A percentile compares a stretch with the other conserved stretches of the same genome.
phyloP scores from a whole-genome alignment of 2,888 invertebrate genomes.

The Achlya flavicornis region DNA sequence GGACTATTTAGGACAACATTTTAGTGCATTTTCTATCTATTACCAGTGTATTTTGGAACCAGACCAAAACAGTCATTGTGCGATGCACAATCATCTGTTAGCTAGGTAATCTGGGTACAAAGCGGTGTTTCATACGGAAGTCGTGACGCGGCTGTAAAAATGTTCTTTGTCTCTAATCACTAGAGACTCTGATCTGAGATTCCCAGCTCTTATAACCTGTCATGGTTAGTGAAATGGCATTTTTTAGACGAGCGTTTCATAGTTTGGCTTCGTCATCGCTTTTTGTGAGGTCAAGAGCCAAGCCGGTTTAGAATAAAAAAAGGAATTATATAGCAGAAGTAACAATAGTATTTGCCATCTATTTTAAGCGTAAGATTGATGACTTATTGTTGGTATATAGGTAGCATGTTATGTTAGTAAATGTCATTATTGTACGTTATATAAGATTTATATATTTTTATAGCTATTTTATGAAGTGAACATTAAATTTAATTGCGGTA shows the following conservation, averaged over 20 bases:
- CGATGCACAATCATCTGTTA: too few species aligned
- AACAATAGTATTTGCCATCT: not conserved
- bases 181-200: too few species aligned
- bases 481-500: too few species aligned
- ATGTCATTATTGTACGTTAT: not conserved
- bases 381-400: not conserved
- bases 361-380: not conserved
- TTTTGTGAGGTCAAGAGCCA: not conserved
- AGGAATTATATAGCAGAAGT: not conserved
- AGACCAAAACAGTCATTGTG: not conserved
- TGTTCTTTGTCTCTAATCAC: too few species aligned
- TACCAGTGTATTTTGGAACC: not conserved
- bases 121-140: too few species aligned
- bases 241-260: too few species aligned
- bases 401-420: not conserved
- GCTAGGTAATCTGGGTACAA: too few species aligned
- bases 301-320: not conserved
- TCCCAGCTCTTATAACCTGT: too few species aligned
- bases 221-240: too few species aligned
- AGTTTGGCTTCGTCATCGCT: not conserved
- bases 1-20: not conserved
- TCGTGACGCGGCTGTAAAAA: too few species aligned
- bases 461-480: not conserved
- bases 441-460: not conserved
- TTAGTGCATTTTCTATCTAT: not conserved